Conservation (phyloP, 2,797 vertebrate genomes). For the Petrocephalus sullivani region DNA sequence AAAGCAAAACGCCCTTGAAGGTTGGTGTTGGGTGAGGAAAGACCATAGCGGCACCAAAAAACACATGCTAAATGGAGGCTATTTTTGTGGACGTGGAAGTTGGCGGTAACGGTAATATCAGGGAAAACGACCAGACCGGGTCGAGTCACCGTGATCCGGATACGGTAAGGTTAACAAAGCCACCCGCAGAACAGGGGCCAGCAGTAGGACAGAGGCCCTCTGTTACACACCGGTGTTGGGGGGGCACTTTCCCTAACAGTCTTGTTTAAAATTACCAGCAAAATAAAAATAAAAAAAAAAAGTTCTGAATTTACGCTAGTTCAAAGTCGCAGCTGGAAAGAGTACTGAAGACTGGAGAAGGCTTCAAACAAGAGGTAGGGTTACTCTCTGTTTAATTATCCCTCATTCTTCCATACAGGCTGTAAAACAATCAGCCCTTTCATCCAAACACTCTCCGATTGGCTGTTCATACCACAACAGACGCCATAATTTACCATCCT, state of each 20-base stretch:
- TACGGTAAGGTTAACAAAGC: background rate
- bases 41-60: background rate
- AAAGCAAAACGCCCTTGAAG: background rate
- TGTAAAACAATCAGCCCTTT: background rate
- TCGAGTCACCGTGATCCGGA: background rate
- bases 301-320: background rate
- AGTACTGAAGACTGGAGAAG: background rate
- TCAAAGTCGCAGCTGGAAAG: background rate
- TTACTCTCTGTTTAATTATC: conserved; percentile 5
- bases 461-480: conserved; percentile 1
- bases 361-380: background rate
- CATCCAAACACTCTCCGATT: background rate
- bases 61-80: background rate
- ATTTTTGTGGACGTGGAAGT: background rate
- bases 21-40: background rate
- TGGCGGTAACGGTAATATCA: background rate
- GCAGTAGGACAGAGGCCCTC: background rate
- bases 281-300: background rate
- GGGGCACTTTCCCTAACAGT: background rate
- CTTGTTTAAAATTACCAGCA: conserved; percentile 8
- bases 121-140: background rate
- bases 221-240: background rate
- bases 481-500: conserved; percentile 5
- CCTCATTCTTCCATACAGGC: background rate
- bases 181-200: background rate